These are phyloP conservation scores for Brassicogethes aeneus DNA, from an alignment of 2,888 invertebrate genomes.

Conservation along the genomic window DNA sequence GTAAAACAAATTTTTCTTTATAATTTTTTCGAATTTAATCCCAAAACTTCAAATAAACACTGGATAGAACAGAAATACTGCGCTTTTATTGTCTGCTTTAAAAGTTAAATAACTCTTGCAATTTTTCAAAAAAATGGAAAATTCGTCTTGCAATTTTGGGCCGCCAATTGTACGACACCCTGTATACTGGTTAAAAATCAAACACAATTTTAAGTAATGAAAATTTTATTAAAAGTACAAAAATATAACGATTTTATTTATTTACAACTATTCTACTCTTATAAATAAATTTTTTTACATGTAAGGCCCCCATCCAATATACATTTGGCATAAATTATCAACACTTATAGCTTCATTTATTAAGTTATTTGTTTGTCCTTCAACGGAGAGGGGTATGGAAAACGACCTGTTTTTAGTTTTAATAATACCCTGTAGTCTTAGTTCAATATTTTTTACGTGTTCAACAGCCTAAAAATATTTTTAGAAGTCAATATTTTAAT, in stretches of 20 bases:
- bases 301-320: slow-evolving; percentile 91
- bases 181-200: too few relatives aligned
- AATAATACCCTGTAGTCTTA: slow-evolving; percentile 72
- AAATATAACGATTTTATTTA: neutral
- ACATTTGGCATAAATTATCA: slow-evolving; percentile 91
- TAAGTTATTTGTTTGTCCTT: slow-evolving; percentile 89
- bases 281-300: slow-evolving; percentile 42
- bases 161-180: too few relatives aligned
- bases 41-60: too few relatives aligned
- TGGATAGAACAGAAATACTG: too few relatives aligned
- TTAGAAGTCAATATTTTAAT: neutral
- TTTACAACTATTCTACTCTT: neutral
- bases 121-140: too few relatives aligned
- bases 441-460: slow-evolving; percentile 75
- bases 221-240: neutral
- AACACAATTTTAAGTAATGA: too few relatives aligned
- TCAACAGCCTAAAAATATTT: slow-evolving; percentile 56
- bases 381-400: slow-evolving; percentile 68
- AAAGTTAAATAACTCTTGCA: too few relatives aligned
- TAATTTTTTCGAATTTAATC: too few relatives aligned
- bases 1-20: too few relatives aligned
- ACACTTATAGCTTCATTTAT: slow-evolving; percentile 86
- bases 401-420: slow-evolving; percentile 52
- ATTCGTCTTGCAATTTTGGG: too few relatives aligned
- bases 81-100: too few relatives aligned